Evolutionary conservation across 2,113 vertebrate genomes (phyloP).

Genomic region (Ochotona princeps): DNA sequence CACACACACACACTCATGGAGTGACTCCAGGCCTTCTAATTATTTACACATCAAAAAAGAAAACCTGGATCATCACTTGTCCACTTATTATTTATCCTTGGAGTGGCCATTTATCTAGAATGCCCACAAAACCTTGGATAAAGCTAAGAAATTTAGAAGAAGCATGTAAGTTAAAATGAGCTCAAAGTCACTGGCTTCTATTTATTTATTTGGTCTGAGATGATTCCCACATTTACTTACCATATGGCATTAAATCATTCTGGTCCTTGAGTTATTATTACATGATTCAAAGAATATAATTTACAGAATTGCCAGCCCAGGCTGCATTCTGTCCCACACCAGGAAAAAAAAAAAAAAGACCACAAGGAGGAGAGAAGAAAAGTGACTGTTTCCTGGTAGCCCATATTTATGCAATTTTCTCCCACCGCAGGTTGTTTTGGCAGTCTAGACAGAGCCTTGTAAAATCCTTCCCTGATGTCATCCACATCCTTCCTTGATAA

Average conservation of each 20-base stretch:
- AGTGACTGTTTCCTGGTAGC: slow-evolving; percentile 74
- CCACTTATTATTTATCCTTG: slow-evolving; percentile 12
- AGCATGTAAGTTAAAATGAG: slow-evolving; percentile 65
- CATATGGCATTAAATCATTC: slow-evolving; percentile 78
- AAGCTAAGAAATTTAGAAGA: slow-evolving; percentile 68
- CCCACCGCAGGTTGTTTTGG: slow-evolving; percentile 78
- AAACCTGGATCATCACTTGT: neutral
- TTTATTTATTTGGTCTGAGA: slow-evolving; percentile 74
- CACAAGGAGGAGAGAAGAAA: slow-evolving; percentile 70
- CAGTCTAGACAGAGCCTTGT: slow-evolving; percentile 74
- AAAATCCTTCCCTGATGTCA: slow-evolving; percentile 71
- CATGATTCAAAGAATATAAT: slow-evolving; percentile 77
- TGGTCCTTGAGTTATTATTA: slow-evolving; percentile 76
- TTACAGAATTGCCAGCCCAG: slow-evolving; percentile 75
- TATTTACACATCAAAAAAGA: slow-evolving; percentile 26
- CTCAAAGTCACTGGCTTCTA: slow-evolving; percentile 63
- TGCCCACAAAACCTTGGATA: slow-evolving; percentile 43
- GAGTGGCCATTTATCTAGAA: slow-evolving; percentile 26
- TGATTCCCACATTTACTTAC: slow-evolving; percentile 67
- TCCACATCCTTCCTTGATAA: slow-evolving; percentile 75
- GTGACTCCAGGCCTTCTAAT: neutral
- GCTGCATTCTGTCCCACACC: slow-evolving; percentile 69
- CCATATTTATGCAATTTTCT: slow-evolving; percentile 79
- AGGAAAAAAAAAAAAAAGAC: slow-evolving; percentile 64
- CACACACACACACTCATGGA: no score